Evolutionary conservation across 1,140 invertebrate genomes (phyloP), one percentile per base, ranked within the genome.

Genomic region (Dinoponera quadriceps): DNA sequence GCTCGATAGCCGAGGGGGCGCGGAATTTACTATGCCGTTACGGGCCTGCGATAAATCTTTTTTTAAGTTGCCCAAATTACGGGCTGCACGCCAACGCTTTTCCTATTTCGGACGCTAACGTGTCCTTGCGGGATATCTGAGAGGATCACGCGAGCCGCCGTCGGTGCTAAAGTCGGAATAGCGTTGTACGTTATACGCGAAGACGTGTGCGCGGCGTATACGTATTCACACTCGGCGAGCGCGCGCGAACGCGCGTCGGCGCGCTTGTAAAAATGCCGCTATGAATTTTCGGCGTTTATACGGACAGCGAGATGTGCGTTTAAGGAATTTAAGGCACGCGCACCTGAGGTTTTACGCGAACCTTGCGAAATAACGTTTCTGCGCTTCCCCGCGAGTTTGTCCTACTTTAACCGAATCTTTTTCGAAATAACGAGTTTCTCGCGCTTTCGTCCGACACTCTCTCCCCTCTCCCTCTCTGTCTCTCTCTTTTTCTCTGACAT

Each of bases 111-210:
- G 62, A 49, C 65, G 48, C 55, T 54, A 63, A 51, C 57, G 44
- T 66, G 72, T 85, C 84, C 85, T 73, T 85, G 83, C 49, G 27
- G 82, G 68, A 84, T 72, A 85, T 86, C 82, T 62, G 20, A 16
- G 25, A 85, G 82, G 54, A 86, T 86, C 85, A 86, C 85, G 85
- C 85, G 85, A 86, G 14, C 44, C 51, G 29, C 16, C 38, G 49
- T 69, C 38, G 82, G 44, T 68, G 75, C 54, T 57, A 68, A 84
- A 77, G 33, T 38, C 51, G 48, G 55, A 84, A 81, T 66, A 77
- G 48, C 71, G 55, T 48, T 22, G 25, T 54, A 71, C 54, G 44
- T 80, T 84, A 84, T 84, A 80, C 13, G 66, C 51, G 60, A 72
- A 44, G 72, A 54, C 65, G 81, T 25, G 25, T n/a, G n/a, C 55